Evolutionary conservation across 1,140 invertebrate genomes (phyloP).

Genomic region (Drosophila tani): DNA sequence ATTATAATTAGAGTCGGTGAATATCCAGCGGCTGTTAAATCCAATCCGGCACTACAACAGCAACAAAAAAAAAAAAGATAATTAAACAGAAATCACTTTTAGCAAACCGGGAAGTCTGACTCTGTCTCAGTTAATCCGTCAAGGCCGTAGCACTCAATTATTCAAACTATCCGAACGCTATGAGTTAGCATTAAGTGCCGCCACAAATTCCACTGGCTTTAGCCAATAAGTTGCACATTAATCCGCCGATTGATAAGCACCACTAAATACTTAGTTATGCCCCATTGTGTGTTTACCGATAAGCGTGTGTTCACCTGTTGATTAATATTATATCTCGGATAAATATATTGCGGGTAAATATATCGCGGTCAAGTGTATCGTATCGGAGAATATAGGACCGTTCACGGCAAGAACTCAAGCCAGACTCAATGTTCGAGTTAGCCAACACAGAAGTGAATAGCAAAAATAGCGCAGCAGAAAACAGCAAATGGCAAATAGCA

Average conservation of each 20-base stretch:
- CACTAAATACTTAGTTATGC: not conserved
- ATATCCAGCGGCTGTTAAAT: not conserved
- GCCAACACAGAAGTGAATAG: constrained; percentile 63
- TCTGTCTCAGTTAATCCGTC: constrained; percentile 8
- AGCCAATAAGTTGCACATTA: constrained; percentile 1
- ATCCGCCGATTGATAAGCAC: constrained; percentile 5
- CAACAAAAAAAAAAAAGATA: not conserved
- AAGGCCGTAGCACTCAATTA: constrained; percentile 37
- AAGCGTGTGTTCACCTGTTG: constrained; percentile 12
- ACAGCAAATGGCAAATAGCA: constrained; percentile 6
- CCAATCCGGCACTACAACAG: not conserved
- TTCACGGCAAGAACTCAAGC: constrained; percentile 76
- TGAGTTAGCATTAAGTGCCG: not conserved
- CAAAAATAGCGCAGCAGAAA: constrained; percentile 28
- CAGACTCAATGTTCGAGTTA: constrained; percentile 78
- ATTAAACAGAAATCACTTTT: constrained; percentile 9
- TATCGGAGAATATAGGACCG: constrained; percentile 39
- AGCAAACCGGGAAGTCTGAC: constrained; percentile 19
- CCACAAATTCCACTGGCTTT: constrained; percentile 1
- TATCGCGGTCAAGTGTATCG: constrained; percentile 8
- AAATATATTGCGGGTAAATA: not conserved
- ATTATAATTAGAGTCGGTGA: not conserved
- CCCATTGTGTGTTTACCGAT: constrained; percentile 5
- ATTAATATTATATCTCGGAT: constrained; percentile 1
- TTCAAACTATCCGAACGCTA: constrained; percentile 7